phyloP scores from a whole-genome alignment of 2,113 vertebrate species.

The Merops nubicus region DNA sequence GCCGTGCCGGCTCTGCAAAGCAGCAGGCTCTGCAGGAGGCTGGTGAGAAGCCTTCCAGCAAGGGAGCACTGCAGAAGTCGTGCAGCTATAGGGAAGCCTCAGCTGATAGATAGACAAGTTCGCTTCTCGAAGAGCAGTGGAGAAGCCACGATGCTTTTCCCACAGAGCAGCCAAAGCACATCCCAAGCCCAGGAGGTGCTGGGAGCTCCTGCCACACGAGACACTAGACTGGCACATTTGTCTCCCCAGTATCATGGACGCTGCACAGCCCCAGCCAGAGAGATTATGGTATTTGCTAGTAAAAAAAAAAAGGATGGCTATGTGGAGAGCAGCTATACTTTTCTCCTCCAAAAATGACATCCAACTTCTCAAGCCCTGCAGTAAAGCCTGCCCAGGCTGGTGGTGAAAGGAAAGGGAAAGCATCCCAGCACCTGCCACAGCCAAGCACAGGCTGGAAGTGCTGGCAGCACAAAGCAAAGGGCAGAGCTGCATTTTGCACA shows the following conservation, averaged over 20 bases:
- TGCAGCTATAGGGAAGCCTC: background rate
- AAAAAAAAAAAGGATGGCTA: background rate
- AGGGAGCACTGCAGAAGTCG: background rate
- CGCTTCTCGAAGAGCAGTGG: accelerated
- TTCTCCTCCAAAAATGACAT: background rate
- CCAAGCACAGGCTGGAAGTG: background rate
- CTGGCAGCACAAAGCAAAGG: background rate
- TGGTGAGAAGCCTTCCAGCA: background rate
- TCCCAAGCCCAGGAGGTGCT: background rate
- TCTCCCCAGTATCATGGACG: accelerated
- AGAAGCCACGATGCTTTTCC: background rate
- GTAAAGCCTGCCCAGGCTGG: background rate
- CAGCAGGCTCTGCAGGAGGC: background rate
- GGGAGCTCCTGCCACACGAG: background rate
- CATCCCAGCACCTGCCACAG: background rate
- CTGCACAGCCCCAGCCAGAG: background rate
- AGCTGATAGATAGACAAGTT: background rate
- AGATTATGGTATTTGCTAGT: background rate
- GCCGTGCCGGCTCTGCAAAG: background rate
- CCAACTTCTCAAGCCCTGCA: background rate
- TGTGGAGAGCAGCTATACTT: background rate
- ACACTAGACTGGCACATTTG: background rate
- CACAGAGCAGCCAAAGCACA: accelerated
- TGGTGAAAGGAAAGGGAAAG: background rate
- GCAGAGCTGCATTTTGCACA: background rate